Evolutionary conservation across 2,113 vertebrate species (phyloP), one percentile per base, ranked within the genome.

Genomic region (Guaruba guarouba): DNA sequence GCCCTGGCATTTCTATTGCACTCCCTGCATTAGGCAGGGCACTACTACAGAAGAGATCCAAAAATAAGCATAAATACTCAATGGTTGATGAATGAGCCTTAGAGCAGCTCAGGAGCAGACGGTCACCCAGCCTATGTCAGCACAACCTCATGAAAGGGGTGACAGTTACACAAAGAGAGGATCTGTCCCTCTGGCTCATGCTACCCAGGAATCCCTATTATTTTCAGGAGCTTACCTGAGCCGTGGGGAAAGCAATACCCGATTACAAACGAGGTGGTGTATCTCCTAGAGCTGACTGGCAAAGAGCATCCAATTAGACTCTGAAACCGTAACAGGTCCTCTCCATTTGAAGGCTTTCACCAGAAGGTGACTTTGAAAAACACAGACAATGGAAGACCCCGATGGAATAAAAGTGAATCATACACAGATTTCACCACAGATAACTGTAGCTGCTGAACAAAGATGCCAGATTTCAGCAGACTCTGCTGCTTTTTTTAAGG

Each of bases 401-500:
- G 7, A 1, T 10, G 68, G 23, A 87, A 44, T 33, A 41, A 13
- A 74, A 94, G 81, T 19, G 35, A 93, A 83, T 73, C 51, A 31
- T 3, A 23, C 69, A 62, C 51, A 77, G 78, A 91, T 77, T 64
- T 9, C 52, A 86, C 67, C 66, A 82, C 41, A 59, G 88, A 82
- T 90, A 54, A 78, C 33, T 74, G 46, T 35, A 43, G 57, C 5
- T 92, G 92, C 87, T 83, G 91, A 91, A 66, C 51, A 82, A 87
- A 78, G 52, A 92, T 94, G 78, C 41, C 63, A 61, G 10, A 88
- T 91, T 93, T 73, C 93, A 95, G 85, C 82, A 27, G 75, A 54
- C 35, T 91, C 46, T 52, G 13, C 52, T 66, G 62, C 27, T 64
- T 74, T 67, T 51, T 71, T 7, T 0, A 20, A 14, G 14, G 11